phyloP scores from a whole-genome alignment of 1,140 invertebrate species.

The Tetramorium simillimum region DNA sequence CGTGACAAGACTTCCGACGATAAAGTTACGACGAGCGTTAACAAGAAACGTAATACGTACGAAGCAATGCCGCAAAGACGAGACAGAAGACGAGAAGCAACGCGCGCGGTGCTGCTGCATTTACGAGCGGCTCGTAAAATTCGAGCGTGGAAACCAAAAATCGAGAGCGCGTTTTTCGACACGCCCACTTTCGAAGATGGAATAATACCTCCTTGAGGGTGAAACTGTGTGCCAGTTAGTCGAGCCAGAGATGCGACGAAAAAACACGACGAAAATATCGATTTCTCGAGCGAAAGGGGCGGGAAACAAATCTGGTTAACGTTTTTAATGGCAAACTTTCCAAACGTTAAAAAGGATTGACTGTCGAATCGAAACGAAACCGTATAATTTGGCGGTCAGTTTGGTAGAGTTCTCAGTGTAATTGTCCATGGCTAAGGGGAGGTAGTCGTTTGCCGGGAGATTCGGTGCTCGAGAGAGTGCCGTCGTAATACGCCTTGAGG shows the following conservation, averaged over 20 bases:
- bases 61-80: conserved; percentile 10
- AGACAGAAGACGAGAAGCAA: background rate
- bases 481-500: conserved; percentile 6
- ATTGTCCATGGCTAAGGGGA: background rate
- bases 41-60: conserved; percentile 47
- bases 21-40: conserved; percentile 61
- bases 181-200: conserved; percentile 40
- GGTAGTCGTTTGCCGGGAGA: background rate
- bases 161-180: conserved; percentile 47
- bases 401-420: background rate
- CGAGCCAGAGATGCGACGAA: background rate
- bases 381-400: conserved; percentile 33
- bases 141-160: conserved; percentile 30
- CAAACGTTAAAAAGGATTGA: conserved; percentile 3
- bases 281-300: background rate
- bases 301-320: background rate
- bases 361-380: background rate
- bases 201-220: background rate
- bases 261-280: background rate
- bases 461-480: background rate
- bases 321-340: conserved; percentile 10
- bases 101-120: conserved; percentile 25
- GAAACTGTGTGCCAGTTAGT: background rate
- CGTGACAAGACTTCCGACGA: conserved; percentile 34
- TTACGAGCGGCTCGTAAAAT: conserved; percentile 65